Percentiles rank a stretch among this genome's conserved stretches.
Evolutionary conservation across 2,888 invertebrate genomes (phyloP).

Genomic region (Drosophila koepferae): DNA sequence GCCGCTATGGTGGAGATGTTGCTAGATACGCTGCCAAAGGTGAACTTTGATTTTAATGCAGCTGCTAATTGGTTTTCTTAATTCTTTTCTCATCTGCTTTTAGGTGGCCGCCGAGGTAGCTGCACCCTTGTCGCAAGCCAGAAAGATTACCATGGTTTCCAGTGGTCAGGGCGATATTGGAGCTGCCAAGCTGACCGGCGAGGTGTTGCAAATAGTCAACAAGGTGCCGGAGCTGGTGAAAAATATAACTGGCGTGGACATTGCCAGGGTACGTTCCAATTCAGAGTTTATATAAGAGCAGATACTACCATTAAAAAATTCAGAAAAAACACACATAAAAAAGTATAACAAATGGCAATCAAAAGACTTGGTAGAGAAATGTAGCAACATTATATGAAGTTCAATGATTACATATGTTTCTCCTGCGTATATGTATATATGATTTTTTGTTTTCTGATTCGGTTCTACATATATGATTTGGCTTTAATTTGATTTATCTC

Average conservation of each 20-base stretch:
- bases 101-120: conserved; percentile 98
- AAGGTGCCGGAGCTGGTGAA: conserved; percentile 96
- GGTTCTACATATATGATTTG: conserved; percentile 52
- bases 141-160: conserved; percentile 98
- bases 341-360: conserved; percentile 77
- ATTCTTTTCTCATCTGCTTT: conserved; percentile 12
- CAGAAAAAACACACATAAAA: conserved; percentile 17
- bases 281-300: conserved; percentile 84
- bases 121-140: conserved; percentile 96
- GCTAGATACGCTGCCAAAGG: conserved; percentile 97
- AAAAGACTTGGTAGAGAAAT: conserved; percentile 82
- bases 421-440: conserved; percentile 39
- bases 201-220: conserved; percentile 96
- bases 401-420: conserved; percentile 47
- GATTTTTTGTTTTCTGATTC: conserved; percentile 26
- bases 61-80: background rate
- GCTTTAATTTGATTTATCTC: conserved; percentile 68
- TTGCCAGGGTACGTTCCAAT: conserved; percentile 90
- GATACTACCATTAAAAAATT: background rate
- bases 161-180: conserved; percentile 96
- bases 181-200: conserved; percentile 96
- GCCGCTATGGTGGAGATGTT: conserved; percentile 99
- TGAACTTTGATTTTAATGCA: conserved; percentile 82
- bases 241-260: conserved; percentile 96
- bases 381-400: conserved; percentile 52